Percentiles rank a stretch among this genome's conserved stretches.
Conservation (phyloP, 2,888 invertebrate species). For the Ornithoptera priamus region DNA sequence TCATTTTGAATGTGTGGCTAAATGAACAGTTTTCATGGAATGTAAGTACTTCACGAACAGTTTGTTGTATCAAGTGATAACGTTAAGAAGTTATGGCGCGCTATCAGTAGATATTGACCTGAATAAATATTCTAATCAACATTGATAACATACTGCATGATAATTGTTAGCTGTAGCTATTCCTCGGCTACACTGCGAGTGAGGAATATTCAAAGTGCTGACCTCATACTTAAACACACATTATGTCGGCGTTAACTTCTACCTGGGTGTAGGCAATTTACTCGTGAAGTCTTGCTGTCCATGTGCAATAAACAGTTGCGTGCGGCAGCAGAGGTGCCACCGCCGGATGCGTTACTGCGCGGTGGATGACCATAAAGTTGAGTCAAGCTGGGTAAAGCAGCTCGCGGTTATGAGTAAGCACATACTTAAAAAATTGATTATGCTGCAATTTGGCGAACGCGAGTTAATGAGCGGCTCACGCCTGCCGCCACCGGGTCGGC, state of each 20-base stretch:
- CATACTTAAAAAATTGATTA: neutral
- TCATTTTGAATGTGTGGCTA: no score
- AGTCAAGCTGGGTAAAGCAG: no score
- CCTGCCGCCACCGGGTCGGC: neutral
- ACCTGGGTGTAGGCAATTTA: no score
- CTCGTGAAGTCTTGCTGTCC: no score
- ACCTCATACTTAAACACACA: slow-evolving; percentile 11
- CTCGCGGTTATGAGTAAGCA: neutral
- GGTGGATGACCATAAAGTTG: no score
- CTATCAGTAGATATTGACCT: slow-evolving; percentile 73
- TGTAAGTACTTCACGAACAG: neutral
- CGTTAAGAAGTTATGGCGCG: slow-evolving; percentile 36
- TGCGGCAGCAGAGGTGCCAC: no score
- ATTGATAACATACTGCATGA: slow-evolving; percentile 41
- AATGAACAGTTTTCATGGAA: no score
- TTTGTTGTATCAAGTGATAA: slow-evolving; percentile 20
- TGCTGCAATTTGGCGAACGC: slow-evolving; percentile 13
- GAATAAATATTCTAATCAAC: slow-evolving; percentile 63
- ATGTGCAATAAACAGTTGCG: no score
- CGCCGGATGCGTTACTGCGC: no score
- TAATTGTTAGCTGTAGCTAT: slow-evolving; percentile 42
- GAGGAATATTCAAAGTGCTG: slow-evolving; percentile 20
- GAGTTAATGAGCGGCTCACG: slow-evolving; percentile 15
- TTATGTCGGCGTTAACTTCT: neutral
- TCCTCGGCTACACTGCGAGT: slow-evolving; percentile 48